A percentile compares a stretch with the other conserved stretches of the same genome.
Evolutionary conservation across 1,140 invertebrate genomes (phyloP).

Genomic region (Ips nitidus): DNA sequence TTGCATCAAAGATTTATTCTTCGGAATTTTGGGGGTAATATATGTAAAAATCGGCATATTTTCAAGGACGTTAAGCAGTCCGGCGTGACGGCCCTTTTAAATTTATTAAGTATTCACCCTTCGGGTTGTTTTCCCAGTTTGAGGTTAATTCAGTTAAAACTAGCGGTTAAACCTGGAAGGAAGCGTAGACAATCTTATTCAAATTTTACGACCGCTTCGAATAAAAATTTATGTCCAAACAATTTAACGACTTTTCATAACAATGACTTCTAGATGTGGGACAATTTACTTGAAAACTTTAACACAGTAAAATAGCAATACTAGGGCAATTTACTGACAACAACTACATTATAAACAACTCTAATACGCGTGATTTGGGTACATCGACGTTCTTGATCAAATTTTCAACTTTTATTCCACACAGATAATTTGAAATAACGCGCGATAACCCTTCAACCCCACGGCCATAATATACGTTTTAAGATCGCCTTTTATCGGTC

Average conservation of each 20-base stretch:
- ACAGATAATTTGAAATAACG: conserved; percentile 27
- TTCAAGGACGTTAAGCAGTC: conserved; percentile 25
- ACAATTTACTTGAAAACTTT: not conserved
- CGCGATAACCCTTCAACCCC: conserved; percentile 27
- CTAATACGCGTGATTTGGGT: too few species aligned
- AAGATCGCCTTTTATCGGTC: conserved; percentile 28
- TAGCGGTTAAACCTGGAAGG: conserved; percentile 34
- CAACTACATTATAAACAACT: not conserved
- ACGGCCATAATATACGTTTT: conserved; percentile 32
- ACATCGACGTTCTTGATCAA: not conserved
- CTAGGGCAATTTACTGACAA: conserved; percentile 2
- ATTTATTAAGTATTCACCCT: conserved; percentile 38
- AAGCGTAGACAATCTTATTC: conserved; percentile 27
- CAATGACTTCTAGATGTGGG: conserved; percentile 8
- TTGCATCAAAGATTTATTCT: conserved; percentile 39
- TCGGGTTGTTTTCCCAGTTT: conserved; percentile 37
- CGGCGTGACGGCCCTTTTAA: conserved; percentile 25
- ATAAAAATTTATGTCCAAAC: conserved; percentile 27
- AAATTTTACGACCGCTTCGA: conserved; percentile 30
- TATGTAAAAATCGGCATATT: conserved; percentile 37
- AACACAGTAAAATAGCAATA: not conserved
- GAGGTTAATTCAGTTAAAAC: conserved; percentile 40
- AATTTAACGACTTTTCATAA: conserved; percentile 26
- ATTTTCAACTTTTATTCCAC: conserved; percentile 19
- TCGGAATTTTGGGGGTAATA: conserved; percentile 28